Percentiles rank a stretch among this genome's conserved stretches.
These are phyloP conservation scores for Machimus rusticus DNA, from an alignment of 2,888 invertebrate species.

Conservation along the genomic window DNA sequence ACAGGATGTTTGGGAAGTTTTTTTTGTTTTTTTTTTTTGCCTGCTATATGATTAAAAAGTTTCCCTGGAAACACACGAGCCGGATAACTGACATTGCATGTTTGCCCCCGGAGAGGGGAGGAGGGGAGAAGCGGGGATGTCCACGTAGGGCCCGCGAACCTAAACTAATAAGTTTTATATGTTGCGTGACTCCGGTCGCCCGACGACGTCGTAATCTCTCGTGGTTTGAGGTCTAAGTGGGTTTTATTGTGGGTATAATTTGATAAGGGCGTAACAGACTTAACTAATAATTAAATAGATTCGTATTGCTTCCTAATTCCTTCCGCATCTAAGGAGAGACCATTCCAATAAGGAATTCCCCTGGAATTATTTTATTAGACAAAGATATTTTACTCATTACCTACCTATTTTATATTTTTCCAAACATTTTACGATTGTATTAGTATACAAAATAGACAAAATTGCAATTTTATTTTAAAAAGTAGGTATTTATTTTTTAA, in stretches of 20 bases:
- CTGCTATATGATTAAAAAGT: not conserved
- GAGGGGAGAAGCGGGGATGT: not conserved
- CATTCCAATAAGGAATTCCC: no score
- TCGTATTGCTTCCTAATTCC: not conserved
- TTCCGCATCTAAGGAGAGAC: not conserved
- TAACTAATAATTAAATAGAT: not conserved
- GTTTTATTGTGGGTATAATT: not conserved
- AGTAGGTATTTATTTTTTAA: no score
- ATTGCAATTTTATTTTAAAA: no score
- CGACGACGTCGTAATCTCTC: not conserved
- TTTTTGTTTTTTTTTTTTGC: not conserved
- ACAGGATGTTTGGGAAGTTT: not conserved
- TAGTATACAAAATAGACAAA: no score
- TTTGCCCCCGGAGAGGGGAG: not conserved
- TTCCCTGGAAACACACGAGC: not conserved
- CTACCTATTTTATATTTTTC: no score
- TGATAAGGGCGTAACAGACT: not conserved
- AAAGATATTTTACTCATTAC: no score
- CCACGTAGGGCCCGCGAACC: not conserved
- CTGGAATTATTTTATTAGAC: no score
- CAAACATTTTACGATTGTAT: no score
- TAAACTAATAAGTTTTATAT: not conserved
- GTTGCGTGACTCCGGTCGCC: not conserved
- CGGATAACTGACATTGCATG: not conserved
- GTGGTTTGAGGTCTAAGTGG: not conserved